phyloP scores from a whole-genome alignment of 2,888 invertebrate genomes.

The Leptopilina syphax region DNA sequence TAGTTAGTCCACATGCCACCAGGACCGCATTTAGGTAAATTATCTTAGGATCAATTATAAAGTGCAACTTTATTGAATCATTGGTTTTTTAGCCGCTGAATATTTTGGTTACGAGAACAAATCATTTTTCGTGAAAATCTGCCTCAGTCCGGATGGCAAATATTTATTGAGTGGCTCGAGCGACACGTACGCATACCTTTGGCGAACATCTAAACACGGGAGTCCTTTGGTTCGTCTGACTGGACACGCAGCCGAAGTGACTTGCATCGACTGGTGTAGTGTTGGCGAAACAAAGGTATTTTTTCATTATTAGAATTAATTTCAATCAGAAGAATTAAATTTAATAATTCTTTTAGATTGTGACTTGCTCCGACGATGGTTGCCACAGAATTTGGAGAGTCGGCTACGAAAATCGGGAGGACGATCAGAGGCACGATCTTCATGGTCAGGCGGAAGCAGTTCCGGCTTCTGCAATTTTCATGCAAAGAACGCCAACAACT shows the following conservation, averaged over 20 bases:
- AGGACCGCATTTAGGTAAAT: no score
- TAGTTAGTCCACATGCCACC: no score
- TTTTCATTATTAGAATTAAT: neutral
- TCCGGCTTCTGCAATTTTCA: constrained; percentile 42
- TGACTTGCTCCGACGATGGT: constrained; percentile 92
- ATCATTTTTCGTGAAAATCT: constrained; percentile 91
- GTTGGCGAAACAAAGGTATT: constrained; percentile 79
- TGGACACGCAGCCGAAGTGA: constrained; percentile 92
- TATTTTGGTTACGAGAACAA: constrained; percentile 85
- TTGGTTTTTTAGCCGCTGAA: constrained; percentile 70
- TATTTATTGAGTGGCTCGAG: constrained; percentile 94
- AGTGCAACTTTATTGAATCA: constrained; percentile 10
- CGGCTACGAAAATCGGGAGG: constrained; percentile 77
- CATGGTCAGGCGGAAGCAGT: constrained; percentile 78
- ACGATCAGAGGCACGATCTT: constrained; percentile 73
- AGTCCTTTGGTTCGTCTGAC: constrained; percentile 84
- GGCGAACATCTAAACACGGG: constrained; percentile 83
- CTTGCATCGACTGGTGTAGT: constrained; percentile 89
- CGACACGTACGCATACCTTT: constrained; percentile 91
- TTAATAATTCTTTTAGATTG: constrained; percentile 76
- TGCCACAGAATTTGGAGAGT: constrained; percentile 87
- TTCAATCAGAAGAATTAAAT: no score
- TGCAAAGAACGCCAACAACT: constrained; percentile 69
- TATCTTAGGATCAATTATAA: neutral
- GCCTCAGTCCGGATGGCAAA: constrained; percentile 87